Evolutionary conservation across 2,888 invertebrate genomes (phyloP).

Genomic region (Augochlorella aurata): DNA sequence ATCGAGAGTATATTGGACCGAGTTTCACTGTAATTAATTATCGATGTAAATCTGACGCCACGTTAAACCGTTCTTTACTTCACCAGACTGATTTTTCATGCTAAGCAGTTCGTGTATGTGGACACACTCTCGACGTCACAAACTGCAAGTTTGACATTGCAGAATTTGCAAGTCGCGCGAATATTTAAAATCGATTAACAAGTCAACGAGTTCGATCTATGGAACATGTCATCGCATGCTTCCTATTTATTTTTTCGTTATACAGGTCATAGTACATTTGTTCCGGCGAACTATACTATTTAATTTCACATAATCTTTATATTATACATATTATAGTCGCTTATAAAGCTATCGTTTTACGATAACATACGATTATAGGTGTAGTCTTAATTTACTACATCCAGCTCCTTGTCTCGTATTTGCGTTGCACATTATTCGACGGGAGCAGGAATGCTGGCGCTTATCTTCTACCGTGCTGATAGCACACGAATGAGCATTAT

Average conservation of each 20-base stretch:
- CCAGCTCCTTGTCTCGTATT: not conserved
- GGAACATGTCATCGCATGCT: not conserved
- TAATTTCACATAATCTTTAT: too few relatives aligned
- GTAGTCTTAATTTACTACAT: not conserved
- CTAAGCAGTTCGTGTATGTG: not conserved
- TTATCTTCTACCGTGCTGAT: conserved; percentile 48
- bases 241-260: not conserved
- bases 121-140: not conserved
- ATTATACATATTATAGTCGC: not conserved
- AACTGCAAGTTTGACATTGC: not conserved
- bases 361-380: not conserved
- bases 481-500: conserved; percentile 22
- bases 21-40: not conserved
- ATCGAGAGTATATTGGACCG: not conserved
- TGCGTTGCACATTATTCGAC: not conserved
- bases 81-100: not conserved
- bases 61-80: not conserved
- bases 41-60: not conserved
- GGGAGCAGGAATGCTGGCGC: not conserved
- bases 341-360: not conserved
- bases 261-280: not conserved
- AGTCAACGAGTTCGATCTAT: not conserved
- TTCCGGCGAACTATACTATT: not conserved
- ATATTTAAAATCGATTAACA: not conserved
- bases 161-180: not conserved